phyloP scores from a whole-genome alignment of 2,888 invertebrate genomes.

The Polydrusus tereticollis region DNA sequence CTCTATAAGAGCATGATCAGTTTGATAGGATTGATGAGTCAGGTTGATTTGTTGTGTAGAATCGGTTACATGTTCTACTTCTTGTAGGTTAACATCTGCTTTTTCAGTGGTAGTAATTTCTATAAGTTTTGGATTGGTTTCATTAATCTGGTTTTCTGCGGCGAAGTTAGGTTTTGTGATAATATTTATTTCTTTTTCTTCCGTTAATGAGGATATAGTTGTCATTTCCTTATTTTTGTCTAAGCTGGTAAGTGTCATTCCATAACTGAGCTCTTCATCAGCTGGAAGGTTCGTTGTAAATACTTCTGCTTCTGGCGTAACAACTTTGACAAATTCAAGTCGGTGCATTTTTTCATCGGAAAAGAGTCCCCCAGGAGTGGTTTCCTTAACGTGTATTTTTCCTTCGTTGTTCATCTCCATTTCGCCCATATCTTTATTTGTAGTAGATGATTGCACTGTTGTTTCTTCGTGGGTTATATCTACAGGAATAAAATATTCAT shows the following conservation, averaged over 20 bases:
- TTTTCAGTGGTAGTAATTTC: slow-evolving; percentile 48
- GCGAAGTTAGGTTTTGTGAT: too few relatives aligned
- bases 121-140: slow-evolving; percentile 28
- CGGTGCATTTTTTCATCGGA: slow-evolving; percentile 26
- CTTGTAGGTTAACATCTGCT: background rate
- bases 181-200: background rate
- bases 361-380: slow-evolving; percentile 8
- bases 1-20: slow-evolving; percentile 56
- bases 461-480: slow-evolving; percentile 11
- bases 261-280: background rate
- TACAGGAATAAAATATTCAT: slow-evolving; percentile 24
- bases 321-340: slow-evolving; percentile 35
- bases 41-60: slow-evolving; percentile 7
- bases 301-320: slow-evolving; percentile 50
- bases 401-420: background rate
- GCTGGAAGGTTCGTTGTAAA: slow-evolving; percentile 28
- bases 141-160: background rate
- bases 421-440: background rate
- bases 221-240: background rate
- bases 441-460: background rate
- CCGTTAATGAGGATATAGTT: background rate
- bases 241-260: background rate
- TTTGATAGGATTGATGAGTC: slow-evolving; percentile 43
- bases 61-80: slow-evolving; percentile 1
- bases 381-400: background rate